These are phyloP conservation scores for Rugalucina vietnamica DNA, from an alignment of 2,888 invertebrate genomes.

Conservation along the genomic window DNA sequence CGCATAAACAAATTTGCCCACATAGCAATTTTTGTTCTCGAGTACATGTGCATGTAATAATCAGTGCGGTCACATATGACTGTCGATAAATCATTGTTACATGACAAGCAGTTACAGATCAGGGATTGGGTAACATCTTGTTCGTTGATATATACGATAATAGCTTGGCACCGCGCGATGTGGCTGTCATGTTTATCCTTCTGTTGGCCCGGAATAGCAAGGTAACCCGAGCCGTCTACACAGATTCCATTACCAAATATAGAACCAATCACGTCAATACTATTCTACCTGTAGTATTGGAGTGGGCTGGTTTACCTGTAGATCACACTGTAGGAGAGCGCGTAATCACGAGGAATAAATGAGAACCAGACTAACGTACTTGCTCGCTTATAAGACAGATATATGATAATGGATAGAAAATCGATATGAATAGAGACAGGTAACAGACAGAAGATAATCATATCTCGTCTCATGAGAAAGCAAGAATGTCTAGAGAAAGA, in stretches of 20 bases:
- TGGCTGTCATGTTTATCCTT: conserved; percentile 44
- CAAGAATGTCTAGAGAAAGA: background rate
- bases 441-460: background rate
- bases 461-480: background rate
- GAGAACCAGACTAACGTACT: conserved; percentile 8
- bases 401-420: background rate
- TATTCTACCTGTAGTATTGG: conserved; percentile 3
- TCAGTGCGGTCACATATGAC: too few relatives aligned
- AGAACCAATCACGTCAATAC: conserved; percentile 50
- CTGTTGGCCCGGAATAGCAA: conserved; percentile 72
- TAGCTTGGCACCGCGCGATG: conserved; percentile 13
- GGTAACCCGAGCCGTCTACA: conserved; percentile 59
- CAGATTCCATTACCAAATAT: conserved; percentile 71
- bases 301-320: conserved; percentile 11
- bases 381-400: conserved; percentile 1
- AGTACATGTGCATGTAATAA: too few relatives aligned
- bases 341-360: background rate
- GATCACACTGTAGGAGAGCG: background rate
- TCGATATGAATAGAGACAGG: background rate
- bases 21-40: too few relatives aligned
- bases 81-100: background rate
- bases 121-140: conserved; percentile 46
- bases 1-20: too few relatives aligned
- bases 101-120: conserved; percentile 41
- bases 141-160: conserved; percentile 33